Percentiles rank a stretch among this genome's conserved stretches.
Conservation (phyloP, 1,140 invertebrate species). For the Grapholita molesta region DNA sequence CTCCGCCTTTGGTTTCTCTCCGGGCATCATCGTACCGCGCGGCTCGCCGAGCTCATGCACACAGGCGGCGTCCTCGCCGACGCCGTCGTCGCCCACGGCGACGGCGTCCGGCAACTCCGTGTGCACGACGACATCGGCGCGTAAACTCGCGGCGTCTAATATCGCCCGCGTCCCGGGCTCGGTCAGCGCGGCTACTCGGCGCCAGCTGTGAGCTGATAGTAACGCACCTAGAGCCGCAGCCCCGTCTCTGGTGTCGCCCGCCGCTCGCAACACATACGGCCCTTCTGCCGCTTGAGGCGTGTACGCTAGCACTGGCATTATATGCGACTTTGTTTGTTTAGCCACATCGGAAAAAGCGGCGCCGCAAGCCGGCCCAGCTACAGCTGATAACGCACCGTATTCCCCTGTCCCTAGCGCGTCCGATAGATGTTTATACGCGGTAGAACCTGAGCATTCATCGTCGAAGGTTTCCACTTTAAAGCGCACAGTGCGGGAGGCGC, state of each 20-base stretch:
- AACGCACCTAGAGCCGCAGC: conserved; percentile 31
- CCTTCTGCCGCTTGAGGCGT: conserved; percentile 37
- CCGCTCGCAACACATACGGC: conserved; percentile 35
- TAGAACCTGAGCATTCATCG: conserved; percentile 45
- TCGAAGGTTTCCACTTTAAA: conserved; percentile 51
- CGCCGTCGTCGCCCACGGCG: not conserved
- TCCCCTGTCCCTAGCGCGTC: conserved; percentile 46
- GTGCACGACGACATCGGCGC: conserved; percentile 37
- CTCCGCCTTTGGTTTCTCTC: conserved; percentile 19
- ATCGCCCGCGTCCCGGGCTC: conserved; percentile 44
- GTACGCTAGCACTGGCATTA: conserved; percentile 52
- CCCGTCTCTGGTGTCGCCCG: conserved; percentile 39
- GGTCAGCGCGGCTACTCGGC: conserved; percentile 42
- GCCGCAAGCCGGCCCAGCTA: conserved; percentile 58
- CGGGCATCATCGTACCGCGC: no score
- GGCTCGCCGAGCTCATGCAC: not conserved
- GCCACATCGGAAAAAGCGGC: conserved; percentile 54
- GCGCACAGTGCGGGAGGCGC: not conserved
- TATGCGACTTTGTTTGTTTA: conserved; percentile 38
- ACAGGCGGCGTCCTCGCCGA: not conserved
- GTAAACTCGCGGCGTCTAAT: conserved; percentile 38
- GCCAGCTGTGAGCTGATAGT: conserved; percentile 36
- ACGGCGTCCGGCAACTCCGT: conserved; percentile 45
- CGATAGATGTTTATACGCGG: conserved; percentile 47
- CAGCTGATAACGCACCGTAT: conserved; percentile 49